These are phyloP conservation scores for Meiosimyza decipiens DNA, from an alignment of 2,888 invertebrate species.

Conservation along the genomic window DNA sequence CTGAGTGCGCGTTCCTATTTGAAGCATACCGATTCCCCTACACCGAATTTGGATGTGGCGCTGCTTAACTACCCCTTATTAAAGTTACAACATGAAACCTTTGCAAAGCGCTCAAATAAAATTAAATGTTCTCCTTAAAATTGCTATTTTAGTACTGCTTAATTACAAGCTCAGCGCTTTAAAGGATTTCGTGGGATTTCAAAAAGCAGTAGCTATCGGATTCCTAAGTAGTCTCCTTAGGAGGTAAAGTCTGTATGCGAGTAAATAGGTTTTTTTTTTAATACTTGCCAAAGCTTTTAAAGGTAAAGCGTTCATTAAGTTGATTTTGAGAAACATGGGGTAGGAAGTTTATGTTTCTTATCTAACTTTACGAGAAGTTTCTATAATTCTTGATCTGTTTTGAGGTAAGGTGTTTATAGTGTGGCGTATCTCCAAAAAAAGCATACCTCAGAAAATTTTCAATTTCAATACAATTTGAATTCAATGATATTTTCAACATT, in stretches of 20 bases:
- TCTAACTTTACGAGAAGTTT: too few relatives aligned
- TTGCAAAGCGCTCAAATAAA: conserved; percentile 11
- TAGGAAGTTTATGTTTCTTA: too few relatives aligned
- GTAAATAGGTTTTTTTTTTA: not conserved
- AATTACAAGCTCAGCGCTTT: conserved; percentile 26
- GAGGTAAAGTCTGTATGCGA: not conserved
- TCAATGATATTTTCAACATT: too few relatives aligned
- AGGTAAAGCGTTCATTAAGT: too few relatives aligned
- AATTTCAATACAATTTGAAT: too few relatives aligned
- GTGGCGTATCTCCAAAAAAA: too few relatives aligned
- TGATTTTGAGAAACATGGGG: too few relatives aligned
- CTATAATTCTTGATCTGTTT: too few relatives aligned
- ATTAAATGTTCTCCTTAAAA: conserved; percentile 14
- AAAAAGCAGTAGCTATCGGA: conserved; percentile 2
- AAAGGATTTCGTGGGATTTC: conserved; percentile 17
- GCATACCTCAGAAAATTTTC: too few relatives aligned
- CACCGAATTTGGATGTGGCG: not conserved
- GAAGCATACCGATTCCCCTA: not conserved
- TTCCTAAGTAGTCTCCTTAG: not conserved
- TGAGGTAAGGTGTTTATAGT: too few relatives aligned
- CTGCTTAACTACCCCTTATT: conserved; percentile 5
- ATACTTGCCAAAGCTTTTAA: too few relatives aligned
- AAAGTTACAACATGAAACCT: not conserved
- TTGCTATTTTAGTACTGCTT: conserved; percentile 15
- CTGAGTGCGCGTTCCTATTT: not conserved